Evolutionary conservation across 2,113 vertebrate species (phyloP).

Genomic region (Scolopax mira): DNA sequence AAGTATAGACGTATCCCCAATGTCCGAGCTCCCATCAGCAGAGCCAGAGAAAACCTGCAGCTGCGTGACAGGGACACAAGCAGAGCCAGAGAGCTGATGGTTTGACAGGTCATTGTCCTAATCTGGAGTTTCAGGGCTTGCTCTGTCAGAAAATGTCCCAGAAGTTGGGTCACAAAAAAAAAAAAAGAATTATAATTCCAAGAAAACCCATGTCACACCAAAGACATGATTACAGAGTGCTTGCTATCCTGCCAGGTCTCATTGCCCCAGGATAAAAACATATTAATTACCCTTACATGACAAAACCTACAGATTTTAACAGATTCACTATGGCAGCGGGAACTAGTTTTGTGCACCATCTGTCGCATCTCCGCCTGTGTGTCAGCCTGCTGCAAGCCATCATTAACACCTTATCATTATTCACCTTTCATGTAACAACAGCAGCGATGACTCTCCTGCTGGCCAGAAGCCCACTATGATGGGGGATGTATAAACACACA

Average conservation of each 20-base stretch:
- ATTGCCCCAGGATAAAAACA: not conserved
- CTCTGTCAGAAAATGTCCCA: not conserved
- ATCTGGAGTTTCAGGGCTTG: not conserved
- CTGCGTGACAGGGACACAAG: not conserved
- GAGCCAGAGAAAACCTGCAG: not conserved
- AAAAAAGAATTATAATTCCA: not conserved
- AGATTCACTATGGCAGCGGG: not conserved
- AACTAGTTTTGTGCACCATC: not conserved
- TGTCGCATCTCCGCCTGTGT: not conserved
- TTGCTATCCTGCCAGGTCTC: not conserved
- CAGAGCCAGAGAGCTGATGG: not conserved
- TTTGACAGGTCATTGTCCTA: not conserved
- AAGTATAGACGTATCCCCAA: not conserved
- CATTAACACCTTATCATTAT: rapidly evolving
- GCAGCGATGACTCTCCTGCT: not conserved
- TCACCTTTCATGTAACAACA: not conserved
- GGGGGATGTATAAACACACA: not conserved
- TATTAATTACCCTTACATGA: not conserved
- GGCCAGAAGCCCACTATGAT: not conserved
- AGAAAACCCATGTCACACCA: not conserved
- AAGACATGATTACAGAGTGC: not conserved
- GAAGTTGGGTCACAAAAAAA: not conserved
- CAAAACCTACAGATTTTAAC: not conserved
- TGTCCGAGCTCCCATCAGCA: not conserved
- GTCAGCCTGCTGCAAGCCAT: not conserved